Evolutionary conservation across 1,140 invertebrate species (phyloP).

Genomic region (Procambarus clarkii): DNA sequence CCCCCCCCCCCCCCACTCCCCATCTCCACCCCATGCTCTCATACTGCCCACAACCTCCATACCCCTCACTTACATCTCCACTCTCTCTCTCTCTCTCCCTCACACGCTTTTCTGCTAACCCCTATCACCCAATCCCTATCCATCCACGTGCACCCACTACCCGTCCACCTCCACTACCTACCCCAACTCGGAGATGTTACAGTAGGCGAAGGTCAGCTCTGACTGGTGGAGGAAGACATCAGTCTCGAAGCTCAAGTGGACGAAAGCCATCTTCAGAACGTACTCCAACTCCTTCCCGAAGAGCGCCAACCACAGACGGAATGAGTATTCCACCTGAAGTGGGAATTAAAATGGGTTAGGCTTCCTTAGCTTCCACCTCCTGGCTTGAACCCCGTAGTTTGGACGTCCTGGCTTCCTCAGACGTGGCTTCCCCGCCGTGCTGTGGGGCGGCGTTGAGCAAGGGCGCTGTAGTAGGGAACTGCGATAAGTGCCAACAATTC

Average conservation of each 20-base stretch:
- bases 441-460: too few relatives aligned
- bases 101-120: background rate
- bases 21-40: conserved; percentile 17
- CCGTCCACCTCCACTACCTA: background rate
- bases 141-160: background rate
- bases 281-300: conserved; percentile 46
- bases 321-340: conserved; percentile 37
- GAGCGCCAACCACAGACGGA: conserved; percentile 10
- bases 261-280: conserved; percentile 46
- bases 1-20: background rate
- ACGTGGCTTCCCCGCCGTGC: too few relatives aligned
- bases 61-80: background rate
- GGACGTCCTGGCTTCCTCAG: too few relatives aligned
- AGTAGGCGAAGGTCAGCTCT: conserved; percentile 31
- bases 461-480: too few relatives aligned
- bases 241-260: conserved; percentile 57
- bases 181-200: conserved; percentile 50
- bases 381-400: too few relatives aligned
- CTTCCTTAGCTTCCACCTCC: too few relatives aligned
- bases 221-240: conserved; percentile 52
- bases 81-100: background rate
- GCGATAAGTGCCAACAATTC: too few relatives aligned
- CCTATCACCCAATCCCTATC: background rate
- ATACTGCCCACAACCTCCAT: background rate
- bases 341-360: too few relatives aligned